A percentile compares a stretch with the other conserved stretches of the same genome.
Conservation (phyloP, 92 coral and sea anemone genomes). For the Meandrina meandrites region DNA sequence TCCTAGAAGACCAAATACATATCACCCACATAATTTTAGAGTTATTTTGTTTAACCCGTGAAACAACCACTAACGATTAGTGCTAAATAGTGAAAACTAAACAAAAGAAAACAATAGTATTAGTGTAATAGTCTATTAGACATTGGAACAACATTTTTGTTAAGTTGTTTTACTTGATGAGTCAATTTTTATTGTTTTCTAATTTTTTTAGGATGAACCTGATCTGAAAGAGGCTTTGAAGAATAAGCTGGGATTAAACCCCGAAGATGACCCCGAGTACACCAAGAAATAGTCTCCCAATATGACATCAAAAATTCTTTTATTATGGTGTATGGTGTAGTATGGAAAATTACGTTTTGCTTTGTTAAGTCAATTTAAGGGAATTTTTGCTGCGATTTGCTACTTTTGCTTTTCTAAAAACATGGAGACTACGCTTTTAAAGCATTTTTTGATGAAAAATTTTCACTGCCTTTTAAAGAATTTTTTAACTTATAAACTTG, state of each 20-base stretch:
- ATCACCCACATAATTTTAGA: background rate
- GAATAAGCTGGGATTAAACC: constrained; percentile 14
- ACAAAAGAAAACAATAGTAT: too few relatives aligned
- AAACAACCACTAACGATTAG: too few relatives aligned
- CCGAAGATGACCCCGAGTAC: constrained; percentile 4
- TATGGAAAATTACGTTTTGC: background rate
- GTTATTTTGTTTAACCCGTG: too few relatives aligned
- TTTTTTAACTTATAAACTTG: background rate
- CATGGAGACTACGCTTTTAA: too few relatives aligned
- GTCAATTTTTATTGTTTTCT: background rate
- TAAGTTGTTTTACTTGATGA: background rate
- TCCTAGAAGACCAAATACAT: background rate
- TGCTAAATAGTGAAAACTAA: too few relatives aligned
- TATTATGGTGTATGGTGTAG: background rate
- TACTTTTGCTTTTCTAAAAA: background rate
- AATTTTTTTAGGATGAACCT: background rate
- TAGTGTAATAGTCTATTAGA: too few relatives aligned
- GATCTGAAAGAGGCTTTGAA: constrained; percentile 20
- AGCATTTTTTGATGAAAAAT: background rate
- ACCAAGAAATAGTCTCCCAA: background rate
- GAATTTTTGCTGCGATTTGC: background rate
- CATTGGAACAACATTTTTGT: background rate
- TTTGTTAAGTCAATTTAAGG: background rate
- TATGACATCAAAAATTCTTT: background rate
- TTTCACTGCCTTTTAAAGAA: background rate